Evolutionary conservation across 2,113 vertebrate species (phyloP), one percentile per base, ranked within the genome.

Genomic region (Amphiprion ocellaris): DNA sequence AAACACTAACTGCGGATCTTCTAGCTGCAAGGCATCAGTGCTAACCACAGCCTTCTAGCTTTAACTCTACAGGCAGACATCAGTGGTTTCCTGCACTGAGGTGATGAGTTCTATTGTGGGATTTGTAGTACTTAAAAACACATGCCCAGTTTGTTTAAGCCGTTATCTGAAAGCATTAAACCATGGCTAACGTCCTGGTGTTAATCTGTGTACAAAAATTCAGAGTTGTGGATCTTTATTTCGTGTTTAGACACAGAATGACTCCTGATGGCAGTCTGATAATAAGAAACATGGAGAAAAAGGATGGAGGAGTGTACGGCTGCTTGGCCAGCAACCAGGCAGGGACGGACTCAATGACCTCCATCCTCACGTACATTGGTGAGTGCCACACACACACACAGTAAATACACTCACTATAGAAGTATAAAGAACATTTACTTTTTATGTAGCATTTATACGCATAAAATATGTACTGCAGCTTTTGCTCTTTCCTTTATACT

Each of bases 311-410:
- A 16, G 50, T 92, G 21, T 99, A 99, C 52, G 95, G 95, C 67
- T 99, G 98, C 74, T 90, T 99, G 81, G 98, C 96, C 72, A 98
- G 96, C 92, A 99, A 97, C 78, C 84, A 87, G 49, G 98, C 98
- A 19, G 98, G 98, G 74, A 97, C 95, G 9, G 95, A 96, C 77
- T 89, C 94, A 21, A 87, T 96, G 82, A 94, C 72, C 10, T 96
- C 97, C 47, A 91, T 58, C 14, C 94, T 99, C 26, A 95, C 87
- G 3, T 99, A 97, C 23, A 94, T 95, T 0, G 96, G 98, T 96
- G 85, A 95, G 96, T 74, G 5, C 1, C 10, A 49, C 19, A 66
- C 47, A 47, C 4, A 15, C 30, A 55, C 37, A 46, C 23, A 12
- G 6, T 68, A 17, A 30, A 30, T 30, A 30, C 30, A 30, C 30